Conservation (phyloP, 2,888 invertebrate genomes). For the Ormia ochracea region DNA sequence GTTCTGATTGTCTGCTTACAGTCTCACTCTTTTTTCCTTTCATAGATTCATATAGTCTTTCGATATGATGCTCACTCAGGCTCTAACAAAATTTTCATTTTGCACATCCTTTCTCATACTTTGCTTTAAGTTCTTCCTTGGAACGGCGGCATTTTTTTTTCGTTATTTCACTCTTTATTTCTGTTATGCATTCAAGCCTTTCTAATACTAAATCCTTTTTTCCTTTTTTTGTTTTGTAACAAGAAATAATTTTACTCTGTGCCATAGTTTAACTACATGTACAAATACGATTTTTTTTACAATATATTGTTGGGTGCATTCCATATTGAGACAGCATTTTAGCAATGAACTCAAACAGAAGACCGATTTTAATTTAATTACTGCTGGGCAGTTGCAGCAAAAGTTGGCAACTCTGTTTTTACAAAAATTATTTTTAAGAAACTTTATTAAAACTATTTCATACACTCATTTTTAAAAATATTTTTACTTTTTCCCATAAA, state of each 20-base stretch:
- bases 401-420: too few species aligned
- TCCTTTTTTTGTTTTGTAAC: too few species aligned
- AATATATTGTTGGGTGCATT: background rate
- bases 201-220: conserved; percentile 41
- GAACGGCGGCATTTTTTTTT: background rate
- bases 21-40: background rate
- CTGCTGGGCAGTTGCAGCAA: too few species aligned
- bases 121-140: conserved; percentile 14
- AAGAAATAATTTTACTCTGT: conserved; percentile 35
- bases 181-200: conserved; percentile 34
- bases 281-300: conserved; percentile 8
- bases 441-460: too few species aligned
- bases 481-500: too few species aligned
- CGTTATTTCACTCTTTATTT: background rate
- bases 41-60: background rate
- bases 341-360: too few species aligned
- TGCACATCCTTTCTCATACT: conserved; percentile 37
- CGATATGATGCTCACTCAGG: background rate
- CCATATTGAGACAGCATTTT: background rate
- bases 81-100: background rate
- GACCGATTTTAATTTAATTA: too few species aligned
- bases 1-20: background rate
- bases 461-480: too few species aligned
- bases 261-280: conserved; percentile 13
- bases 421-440: too few species aligned